A percentile compares a stretch with the other conserved stretches of the same genome.
These are phyloP conservation scores for Macrotus californicus DNA, from an alignment of 2,113 vertebrate species.

Conservation along the genomic window DNA sequence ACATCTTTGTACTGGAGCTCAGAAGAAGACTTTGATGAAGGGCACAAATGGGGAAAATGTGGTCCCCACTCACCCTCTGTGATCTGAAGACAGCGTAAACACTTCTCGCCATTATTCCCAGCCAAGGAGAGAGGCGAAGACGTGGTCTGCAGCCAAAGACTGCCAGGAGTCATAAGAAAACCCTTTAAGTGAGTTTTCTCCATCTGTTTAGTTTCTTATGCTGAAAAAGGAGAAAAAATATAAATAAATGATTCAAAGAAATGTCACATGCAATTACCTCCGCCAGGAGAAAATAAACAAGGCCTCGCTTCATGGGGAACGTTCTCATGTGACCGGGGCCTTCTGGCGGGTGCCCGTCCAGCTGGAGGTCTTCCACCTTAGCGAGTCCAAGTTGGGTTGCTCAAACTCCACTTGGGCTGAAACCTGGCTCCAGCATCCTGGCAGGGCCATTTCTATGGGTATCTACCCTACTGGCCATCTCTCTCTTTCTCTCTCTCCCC, in stretches of 20 bases:
- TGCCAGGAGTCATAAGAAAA: conserved; percentile 61
- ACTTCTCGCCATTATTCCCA: conserved; percentile 59
- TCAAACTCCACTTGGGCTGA: not conserved
- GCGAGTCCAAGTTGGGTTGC: conserved; percentile 42
- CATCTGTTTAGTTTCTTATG: conserved; percentile 62
- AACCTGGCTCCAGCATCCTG: not conserved
- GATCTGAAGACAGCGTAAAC: conserved; percentile 62
- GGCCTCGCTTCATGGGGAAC: conserved; percentile 24
- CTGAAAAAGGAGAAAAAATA: conserved; percentile 63
- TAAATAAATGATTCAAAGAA: conserved; percentile 55
- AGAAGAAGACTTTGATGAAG: conserved; percentile 64
- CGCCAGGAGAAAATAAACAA: conserved; percentile 43
- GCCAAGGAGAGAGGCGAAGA: conserved; percentile 43
- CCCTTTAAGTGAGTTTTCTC: conserved; percentile 42
- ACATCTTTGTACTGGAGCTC: conserved; percentile 69
- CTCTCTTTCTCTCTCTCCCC: not conserved
- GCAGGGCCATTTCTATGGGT: not conserved
- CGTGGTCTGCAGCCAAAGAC: conserved; percentile 49
- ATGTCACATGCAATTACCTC: conserved; percentile 57
- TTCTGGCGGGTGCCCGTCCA: not conserved
- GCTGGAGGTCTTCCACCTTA: conserved; percentile 1
- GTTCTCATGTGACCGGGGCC: not conserved
- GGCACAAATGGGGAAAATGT: conserved; percentile 27
- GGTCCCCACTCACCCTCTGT: conserved; percentile 52
- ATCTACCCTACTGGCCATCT: not conserved